Evolutionary conservation across 2,797 vertebrate species (phyloP), one percentile per base, ranked within the genome.

Genomic region (Psittacula derbiana): DNA sequence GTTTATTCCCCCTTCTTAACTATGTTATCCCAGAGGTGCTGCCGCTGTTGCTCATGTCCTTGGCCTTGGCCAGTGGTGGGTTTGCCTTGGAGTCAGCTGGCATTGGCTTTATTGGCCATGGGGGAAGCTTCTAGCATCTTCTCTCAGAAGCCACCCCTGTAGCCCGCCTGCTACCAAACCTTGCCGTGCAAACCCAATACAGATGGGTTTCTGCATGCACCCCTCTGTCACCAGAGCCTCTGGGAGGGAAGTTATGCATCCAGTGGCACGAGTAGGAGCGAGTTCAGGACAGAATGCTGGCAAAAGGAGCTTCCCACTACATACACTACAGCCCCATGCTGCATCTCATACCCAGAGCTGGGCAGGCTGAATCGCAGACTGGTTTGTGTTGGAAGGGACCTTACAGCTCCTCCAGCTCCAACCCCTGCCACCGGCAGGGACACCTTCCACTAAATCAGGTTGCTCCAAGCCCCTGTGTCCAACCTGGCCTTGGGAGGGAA

Each of bases 201-300:
- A 19, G 16, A 31, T 44, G 41, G 49, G 36, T 31, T 92, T 83
- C 53, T 66, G 67, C 55, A 80, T 71, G 40, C 33, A 47, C 41
- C 31, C 30, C 44, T 66, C 67, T 49, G 27, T 55, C 78, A 49
- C 17, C 46, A 67, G 44, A 75, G 47, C 58, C 31, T 46, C 44
- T 75, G 67, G 31, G 20, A 79, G 43, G 40, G 57, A 81, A 62
- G 28, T 4, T 67, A 28, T 28, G 36, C 0, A 1, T 72, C 30
- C 1, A 1, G 28, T 1, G 0, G 30, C 23, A 20, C 1, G 3
- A 15, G 10, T 52, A 57, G 49, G 58, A 60, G 21, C 12, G 16
- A 78, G 81, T 60, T 82, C 30, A 13, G 78, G 44, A n/a, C 44
- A 61, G 62, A 28, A 8, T 43, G 21, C 27, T 31, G 4, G 36